phyloP scores from a whole-genome alignment of 2,113 vertebrate species.

The Axis porcinus region DNA sequence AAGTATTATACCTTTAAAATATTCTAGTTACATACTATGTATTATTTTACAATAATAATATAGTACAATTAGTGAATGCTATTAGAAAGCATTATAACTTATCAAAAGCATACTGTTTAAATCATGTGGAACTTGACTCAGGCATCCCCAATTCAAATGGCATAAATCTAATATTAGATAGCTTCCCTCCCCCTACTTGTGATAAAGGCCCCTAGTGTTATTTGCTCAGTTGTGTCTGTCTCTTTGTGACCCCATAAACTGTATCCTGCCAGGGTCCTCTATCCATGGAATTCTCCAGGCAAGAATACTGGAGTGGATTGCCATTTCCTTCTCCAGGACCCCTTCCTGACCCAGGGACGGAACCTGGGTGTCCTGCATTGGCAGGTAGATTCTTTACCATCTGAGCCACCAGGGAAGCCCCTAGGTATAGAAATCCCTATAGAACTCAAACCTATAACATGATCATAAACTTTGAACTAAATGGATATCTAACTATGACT shows the following conservation, averaged over 20 bases:
- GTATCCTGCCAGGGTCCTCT: not conserved
- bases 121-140: not conserved
- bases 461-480: slow-evolving; percentile 2
- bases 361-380: not conserved
- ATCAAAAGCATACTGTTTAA: not conserved
- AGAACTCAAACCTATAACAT: not conserved
- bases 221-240: not conserved
- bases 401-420: not conserved
- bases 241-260: not conserved
- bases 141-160: not conserved
- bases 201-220: not conserved
- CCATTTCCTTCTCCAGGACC: not conserved
- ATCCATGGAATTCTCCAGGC: not conserved
- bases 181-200: not conserved
- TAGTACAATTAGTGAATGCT: not conserved
- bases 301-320: not conserved
- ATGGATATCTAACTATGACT: not conserved
- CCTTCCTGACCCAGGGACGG: not conserved
- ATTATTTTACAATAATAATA: not conserved
- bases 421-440: not conserved
- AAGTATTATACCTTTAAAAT: not conserved
- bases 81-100: not conserved
- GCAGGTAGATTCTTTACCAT: not conserved
- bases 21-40: not conserved
- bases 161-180: not conserved